These are phyloP conservation scores for Brachypalpus laphriformis DNA, from an alignment of 2,888 invertebrate genomes.

Conservation along the genomic window DNA sequence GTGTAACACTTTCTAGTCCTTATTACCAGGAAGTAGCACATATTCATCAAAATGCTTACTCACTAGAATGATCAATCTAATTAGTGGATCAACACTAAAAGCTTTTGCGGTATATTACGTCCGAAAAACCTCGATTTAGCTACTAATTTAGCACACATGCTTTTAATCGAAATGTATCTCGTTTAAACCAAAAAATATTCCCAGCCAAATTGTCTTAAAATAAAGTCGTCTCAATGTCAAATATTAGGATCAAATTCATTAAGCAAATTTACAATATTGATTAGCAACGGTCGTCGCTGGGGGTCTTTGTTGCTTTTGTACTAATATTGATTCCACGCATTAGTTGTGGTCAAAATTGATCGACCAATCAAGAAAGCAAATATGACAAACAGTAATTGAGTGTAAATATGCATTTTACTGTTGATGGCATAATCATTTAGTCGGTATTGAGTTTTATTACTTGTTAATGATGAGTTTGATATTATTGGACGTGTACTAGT, in stretches of 20 bases:
- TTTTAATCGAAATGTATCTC: background rate
- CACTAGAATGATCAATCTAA: background rate
- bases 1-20: background rate
- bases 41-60: background rate
- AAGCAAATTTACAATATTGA: constrained; percentile 45
- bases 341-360: constrained; percentile 40
- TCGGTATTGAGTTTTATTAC: background rate
- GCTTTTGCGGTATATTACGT: background rate
- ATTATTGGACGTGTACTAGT: background rate
- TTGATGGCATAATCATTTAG: background rate
- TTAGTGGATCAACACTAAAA: background rate
- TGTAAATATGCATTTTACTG: constrained; percentile 9
- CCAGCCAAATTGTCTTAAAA: background rate
- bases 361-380: constrained; percentile 26
- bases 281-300: constrained; percentile 8
- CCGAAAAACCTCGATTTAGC: background rate
- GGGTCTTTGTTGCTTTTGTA: background rate
- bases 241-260: constrained; percentile 13
- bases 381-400: constrained; percentile 13
- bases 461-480: background rate
- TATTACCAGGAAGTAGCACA: background rate
- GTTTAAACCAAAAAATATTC: background rate
- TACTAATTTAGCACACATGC: background rate
- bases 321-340: constrained; percentile 41
- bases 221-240: constrained; percentile 18